Percentiles rank a stretch among this genome's conserved stretches.
phyloP scores from a whole-genome alignment of 2,113 vertebrate genomes.

The Lophius piscatorius region DNA sequence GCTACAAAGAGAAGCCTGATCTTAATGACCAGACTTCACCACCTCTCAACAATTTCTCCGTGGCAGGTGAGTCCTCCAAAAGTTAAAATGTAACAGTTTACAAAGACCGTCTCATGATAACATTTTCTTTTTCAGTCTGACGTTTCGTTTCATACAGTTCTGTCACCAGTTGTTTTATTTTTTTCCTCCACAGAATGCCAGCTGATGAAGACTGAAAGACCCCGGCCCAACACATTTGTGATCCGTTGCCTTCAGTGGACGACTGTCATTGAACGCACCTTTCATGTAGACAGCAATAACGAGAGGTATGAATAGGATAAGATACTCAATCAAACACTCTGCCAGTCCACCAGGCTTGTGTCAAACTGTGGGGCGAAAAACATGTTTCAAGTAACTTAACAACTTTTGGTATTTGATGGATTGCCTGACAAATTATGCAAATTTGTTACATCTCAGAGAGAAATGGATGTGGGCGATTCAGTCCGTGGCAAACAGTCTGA shows the following conservation, averaged over 20 bases:
- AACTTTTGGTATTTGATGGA: neutral
- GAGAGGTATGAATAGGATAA: slow-evolving; percentile 76
- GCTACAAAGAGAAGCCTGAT: slow-evolving; percentile 90
- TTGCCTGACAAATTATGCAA: neutral
- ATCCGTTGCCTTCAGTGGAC: slow-evolving; percentile 94
- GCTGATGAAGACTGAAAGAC: slow-evolving; percentile 86
- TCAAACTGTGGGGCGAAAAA: too few relatives aligned
- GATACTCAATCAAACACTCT: neutral
- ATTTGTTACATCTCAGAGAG: slow-evolving; percentile 75
- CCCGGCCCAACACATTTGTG: slow-evolving; percentile 89
- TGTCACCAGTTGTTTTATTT: neutral
- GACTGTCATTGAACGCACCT: slow-evolving; percentile 90
- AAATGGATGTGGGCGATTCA: slow-evolving; percentile 92
- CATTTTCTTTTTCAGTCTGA: neutral
- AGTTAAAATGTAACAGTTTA: neutral
- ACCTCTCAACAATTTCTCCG: slow-evolving; percentile 90
- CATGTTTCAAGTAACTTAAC: too few relatives aligned
- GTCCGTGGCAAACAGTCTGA: slow-evolving; percentile 86
- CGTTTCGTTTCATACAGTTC: neutral
- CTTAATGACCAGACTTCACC: slow-evolving; percentile 80
- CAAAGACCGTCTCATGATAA: neutral
- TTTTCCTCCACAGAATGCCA: slow-evolving; percentile 71
- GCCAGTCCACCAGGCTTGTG: too few relatives aligned
- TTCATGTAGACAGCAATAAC: slow-evolving; percentile 88
- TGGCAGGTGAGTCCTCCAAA: slow-evolving; percentile 79